Conservation (phyloP, 2,888 invertebrate genomes). For the Polydrusus pterygomalis region DNA sequence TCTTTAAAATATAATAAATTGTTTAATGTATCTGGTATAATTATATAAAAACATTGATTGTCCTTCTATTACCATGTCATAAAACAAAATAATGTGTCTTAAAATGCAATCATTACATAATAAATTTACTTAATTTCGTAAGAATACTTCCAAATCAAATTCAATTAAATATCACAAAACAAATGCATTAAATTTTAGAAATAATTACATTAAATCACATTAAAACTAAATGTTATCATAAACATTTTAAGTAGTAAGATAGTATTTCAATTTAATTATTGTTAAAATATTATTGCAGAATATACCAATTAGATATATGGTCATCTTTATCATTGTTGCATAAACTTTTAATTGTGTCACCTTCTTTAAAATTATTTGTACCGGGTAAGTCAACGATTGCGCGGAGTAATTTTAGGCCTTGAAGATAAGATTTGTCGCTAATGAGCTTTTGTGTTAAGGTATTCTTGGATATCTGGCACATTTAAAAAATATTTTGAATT, state of each 20-base stretch:
- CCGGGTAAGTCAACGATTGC: too few species aligned
- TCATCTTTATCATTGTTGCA: constrained; percentile 1
- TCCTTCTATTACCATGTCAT: neutral
- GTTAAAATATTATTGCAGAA: constrained; percentile 1
- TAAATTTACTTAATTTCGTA: constrained; percentile 1
- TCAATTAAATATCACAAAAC: constrained; percentile 37
- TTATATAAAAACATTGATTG: too few species aligned
- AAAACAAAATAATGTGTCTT: neutral
- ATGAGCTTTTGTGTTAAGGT: too few species aligned
- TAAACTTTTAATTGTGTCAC: neutral
- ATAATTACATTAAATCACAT: constrained; percentile 49
- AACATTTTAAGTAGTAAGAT: neutral
- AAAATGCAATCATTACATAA: neutral
- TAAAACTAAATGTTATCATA: constrained; percentile 27
- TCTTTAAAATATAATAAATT: too few species aligned
- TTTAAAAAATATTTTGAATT: too few species aligned
- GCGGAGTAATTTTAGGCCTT: too few species aligned
- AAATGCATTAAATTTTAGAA: constrained; percentile 47
- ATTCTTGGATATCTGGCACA: too few species aligned
- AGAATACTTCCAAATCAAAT: neutral
- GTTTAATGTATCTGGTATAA: too few species aligned
- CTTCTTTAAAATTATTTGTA: too few species aligned
- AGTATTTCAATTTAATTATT: neutral
- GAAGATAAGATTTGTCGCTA: too few species aligned
- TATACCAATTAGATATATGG: neutral